Evolutionary conservation across 1,140 invertebrate genomes (phyloP), one percentile per base, ranked within the genome.

Genomic region (Ganaspis sp.): DNA sequence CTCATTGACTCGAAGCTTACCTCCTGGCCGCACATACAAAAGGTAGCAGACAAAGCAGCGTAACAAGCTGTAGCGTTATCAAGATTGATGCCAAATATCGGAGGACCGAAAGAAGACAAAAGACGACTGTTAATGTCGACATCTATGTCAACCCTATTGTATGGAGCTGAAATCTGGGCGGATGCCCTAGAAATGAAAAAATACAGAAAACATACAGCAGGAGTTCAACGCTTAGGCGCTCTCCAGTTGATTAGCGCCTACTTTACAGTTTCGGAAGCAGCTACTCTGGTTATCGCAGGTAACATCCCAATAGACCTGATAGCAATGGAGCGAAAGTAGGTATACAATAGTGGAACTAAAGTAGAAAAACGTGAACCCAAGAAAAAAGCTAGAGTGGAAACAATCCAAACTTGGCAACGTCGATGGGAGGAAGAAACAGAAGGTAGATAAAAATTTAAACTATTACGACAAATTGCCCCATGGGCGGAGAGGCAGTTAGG

Each of bases 211-310:
- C 2, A 45, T 4, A 76, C 72, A 11, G 37, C 53, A 6, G 45
- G 45, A 26, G 70, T 76, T n/a, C 69, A 76, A 9, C 45, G 53
- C n/a, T 5, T 34, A 12, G 37, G 58, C 26, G 58, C 58, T 6
- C 58, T 74, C 1, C 8, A 21, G 21, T 40, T 74, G 2, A 17
- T 19, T 12, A 38, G 26, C 53, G 77, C 77, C 3, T 85, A 83
- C 72, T 71, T 78, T 17, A 86, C 84, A 0, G 74, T 82, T 2
- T 84, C 82, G 4, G 74, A 75, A 15, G 77, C 77, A 34, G 83
- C 84, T n/a, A 72, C 75, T 9, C 72, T 78, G 49, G 80, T 84
- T 0, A 74, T 85, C 12, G 76, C 83, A 6, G 79, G 76, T 8
- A 45, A 76, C 0, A 69, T 77, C 9, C 84, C 81, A 1, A 81